These are phyloP conservation scores for Litoditis marina DNA, from an alignment of 2,888 invertebrate species.

Conservation along the genomic window DNA sequence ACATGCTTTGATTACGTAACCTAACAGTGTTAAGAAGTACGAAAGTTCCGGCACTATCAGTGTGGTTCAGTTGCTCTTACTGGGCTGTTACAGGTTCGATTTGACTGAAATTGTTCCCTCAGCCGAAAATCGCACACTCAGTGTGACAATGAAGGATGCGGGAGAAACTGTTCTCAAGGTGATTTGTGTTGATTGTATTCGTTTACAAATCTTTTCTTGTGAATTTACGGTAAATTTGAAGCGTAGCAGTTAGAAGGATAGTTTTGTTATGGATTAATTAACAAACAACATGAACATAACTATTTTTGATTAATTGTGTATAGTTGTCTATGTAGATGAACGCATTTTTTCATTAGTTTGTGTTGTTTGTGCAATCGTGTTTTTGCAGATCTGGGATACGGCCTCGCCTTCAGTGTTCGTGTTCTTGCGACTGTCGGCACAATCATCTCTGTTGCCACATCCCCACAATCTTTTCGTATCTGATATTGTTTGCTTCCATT, in stretches of 20 bases:
- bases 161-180: conserved; percentile 53
- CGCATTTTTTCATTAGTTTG: too few species aligned
- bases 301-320: background rate
- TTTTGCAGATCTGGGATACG: conserved; percentile 43
- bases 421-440: conserved; percentile 42
- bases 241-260: too few species aligned
- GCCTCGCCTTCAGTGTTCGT: conserved; percentile 26
- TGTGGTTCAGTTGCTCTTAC: too few species aligned
- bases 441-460: conserved; percentile 26
- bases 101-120: conserved; percentile 43
- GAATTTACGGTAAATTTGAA: background rate
- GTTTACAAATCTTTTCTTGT: too few species aligned
- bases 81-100: too few species aligned
- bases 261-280: too few species aligned
- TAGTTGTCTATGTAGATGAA: too few species aligned
- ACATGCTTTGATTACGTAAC: too few species aligned
- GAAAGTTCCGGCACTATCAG: too few species aligned
- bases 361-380: too few species aligned
- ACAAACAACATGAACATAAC: background rate
- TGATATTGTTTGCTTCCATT: conserved; percentile 30
- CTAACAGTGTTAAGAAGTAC: too few species aligned
- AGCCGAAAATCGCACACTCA: conserved; percentile 38
- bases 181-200: background rate
- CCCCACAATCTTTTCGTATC: conserved; percentile 26
- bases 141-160: conserved; percentile 38